A percentile compares a stretch with the other conserved stretches of the same genome.
Conservation (phyloP, 1,140 invertebrate species). For the Coenobita brevimanus region DNA sequence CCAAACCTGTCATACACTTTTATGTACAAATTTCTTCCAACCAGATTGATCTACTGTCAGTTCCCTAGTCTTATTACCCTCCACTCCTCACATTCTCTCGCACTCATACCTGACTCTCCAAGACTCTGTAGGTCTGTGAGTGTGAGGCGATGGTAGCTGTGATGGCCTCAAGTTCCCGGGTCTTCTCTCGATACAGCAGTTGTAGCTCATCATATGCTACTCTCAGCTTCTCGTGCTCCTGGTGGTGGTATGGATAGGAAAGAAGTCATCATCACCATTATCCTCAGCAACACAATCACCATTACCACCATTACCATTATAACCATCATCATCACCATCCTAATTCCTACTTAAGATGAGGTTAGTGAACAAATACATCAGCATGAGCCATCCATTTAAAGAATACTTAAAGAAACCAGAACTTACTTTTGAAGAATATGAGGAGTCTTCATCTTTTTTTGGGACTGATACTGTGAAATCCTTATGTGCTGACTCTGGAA, state of each 20-base stretch:
- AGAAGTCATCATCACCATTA: slow-evolving; percentile 17
- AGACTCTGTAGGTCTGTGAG: slow-evolving; percentile 33
- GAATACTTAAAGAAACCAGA: no score
- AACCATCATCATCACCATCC: no score
- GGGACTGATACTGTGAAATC: not conserved
- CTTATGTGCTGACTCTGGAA: slow-evolving; percentile 7
- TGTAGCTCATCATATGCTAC: slow-evolving; percentile 46
- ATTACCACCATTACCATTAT: not conserved
- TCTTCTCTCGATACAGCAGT: slow-evolving; percentile 52
- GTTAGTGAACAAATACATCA: no score
- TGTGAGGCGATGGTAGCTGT: slow-evolving; percentile 27
- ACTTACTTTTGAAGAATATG: no score
- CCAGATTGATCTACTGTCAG: no score
- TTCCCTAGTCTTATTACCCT: no score
- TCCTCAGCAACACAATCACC: not conserved
- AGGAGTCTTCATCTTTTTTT: not conserved
- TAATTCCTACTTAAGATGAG: no score
- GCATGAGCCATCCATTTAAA: not conserved
- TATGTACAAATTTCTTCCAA: no score
- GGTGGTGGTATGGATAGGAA: not conserved
- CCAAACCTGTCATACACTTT: no score
- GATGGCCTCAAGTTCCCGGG: slow-evolving; percentile 38
- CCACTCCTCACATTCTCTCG: no score
- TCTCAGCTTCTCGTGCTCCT: slow-evolving; percentile 45
- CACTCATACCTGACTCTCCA: slow-evolving; percentile 41